These are phyloP conservation scores for Lucifuga dentata DNA, from an alignment of 2,113 vertebrate genomes.

Conservation along the genomic window DNA sequence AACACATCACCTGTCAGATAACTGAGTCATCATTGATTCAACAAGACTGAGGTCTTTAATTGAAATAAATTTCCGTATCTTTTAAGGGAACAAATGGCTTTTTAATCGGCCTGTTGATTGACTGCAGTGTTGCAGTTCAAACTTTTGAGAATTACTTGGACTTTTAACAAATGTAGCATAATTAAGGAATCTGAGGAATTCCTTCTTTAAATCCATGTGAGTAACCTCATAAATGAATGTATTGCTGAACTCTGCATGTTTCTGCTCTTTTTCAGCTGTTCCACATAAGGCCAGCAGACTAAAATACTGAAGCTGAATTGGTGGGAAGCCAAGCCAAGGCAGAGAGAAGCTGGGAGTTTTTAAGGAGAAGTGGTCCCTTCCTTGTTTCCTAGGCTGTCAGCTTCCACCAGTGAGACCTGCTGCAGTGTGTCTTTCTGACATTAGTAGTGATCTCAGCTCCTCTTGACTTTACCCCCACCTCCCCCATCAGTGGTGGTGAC, in stretches of 20 bases:
- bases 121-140: no score
- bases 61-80: conserved; percentile 29
- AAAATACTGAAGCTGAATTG: neutral
- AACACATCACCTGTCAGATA: no score
- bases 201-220: neutral
- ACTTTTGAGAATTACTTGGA: no score
- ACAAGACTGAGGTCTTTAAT: conserved; percentile 1
- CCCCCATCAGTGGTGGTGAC: conserved; percentile 65
- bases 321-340: conserved; percentile 8
- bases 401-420: conserved; percentile 31
- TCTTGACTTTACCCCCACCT: conserved; percentile 37
- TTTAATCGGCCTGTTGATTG: conserved; percentile 15
- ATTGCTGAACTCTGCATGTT: neutral
- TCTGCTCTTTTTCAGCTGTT: conserved; percentile 15
- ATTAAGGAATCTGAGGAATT: no score
- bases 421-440: conserved; percentile 33
- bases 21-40: no score
- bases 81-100: conserved; percentile 6
- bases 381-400: conserved; percentile 37
- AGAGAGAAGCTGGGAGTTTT: conserved; percentile 20
- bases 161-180: no score
- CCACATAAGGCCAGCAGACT: conserved; percentile 40
- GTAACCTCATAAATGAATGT: neutral
- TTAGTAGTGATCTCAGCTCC: conserved; percentile 52
- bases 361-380: conserved; percentile 19